A percentile compares a stretch with the other conserved stretches of the same genome.
Evolutionary conservation across 2,113 vertebrate species (phyloP).

Genomic region (Halcyon malimbica): DNA sequence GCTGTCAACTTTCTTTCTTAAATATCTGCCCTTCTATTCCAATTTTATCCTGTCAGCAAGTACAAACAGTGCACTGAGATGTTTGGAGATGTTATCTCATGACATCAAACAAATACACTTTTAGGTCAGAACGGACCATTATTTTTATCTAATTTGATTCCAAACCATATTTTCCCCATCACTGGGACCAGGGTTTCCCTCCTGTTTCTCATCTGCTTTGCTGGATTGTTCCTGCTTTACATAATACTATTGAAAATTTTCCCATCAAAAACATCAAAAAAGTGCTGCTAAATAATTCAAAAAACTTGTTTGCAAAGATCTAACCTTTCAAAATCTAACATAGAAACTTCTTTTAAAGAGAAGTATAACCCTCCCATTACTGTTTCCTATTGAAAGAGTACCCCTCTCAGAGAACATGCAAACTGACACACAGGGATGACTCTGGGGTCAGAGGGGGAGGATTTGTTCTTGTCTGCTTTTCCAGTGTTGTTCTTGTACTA

Average conservation of each 20-base stretch:
- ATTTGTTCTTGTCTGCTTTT: background rate
- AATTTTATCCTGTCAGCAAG: background rate
- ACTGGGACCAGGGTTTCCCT: background rate
- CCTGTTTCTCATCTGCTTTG: background rate
- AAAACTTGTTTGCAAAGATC: background rate
- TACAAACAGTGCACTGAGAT: background rate
- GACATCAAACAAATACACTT: conserved; percentile 1
- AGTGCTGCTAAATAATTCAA: background rate
- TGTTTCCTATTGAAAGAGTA: background rate
- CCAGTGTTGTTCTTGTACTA: background rate
- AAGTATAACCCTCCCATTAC: background rate
- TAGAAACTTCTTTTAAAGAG: background rate
- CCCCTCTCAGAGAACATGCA: background rate
- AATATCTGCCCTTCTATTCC: background rate
- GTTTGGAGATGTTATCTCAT: background rate
- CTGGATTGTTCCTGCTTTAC: background rate
- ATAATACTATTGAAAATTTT: background rate
- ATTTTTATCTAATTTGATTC: background rate
- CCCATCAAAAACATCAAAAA: background rate
- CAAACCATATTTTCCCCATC: background rate
- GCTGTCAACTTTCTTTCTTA: background rate
- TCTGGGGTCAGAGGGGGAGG: background rate
- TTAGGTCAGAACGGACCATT: background rate
- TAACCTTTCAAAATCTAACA: background rate
- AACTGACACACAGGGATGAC: background rate